phyloP scores from a whole-genome alignment of 1,140 invertebrate species.

The Colletes latitarsis region DNA sequence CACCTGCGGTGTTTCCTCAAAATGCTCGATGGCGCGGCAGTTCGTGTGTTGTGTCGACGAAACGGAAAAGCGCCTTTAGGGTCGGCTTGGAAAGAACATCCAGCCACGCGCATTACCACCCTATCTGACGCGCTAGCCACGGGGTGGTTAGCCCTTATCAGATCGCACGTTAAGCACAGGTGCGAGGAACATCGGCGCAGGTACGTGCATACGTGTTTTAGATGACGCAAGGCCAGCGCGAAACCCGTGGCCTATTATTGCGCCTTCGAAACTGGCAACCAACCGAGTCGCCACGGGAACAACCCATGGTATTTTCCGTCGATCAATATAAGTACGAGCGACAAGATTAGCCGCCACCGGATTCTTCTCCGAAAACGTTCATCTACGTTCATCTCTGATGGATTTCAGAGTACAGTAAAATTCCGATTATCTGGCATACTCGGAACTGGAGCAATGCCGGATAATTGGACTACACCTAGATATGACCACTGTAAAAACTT shows the following conservation, averaged over 20 bases:
- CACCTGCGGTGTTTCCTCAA: not conserved
- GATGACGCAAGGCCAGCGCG: not conserved
- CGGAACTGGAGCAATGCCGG: too few species aligned
- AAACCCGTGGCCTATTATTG: constrained; percentile 15
- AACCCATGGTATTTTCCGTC: constrained; percentile 22
- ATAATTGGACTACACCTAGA: too few species aligned
- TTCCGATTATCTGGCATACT: too few species aligned
- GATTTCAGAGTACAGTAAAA: not conserved
- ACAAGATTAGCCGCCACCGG: constrained; percentile 18
- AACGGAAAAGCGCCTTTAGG: constrained; percentile 76
- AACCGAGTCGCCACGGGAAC: constrained; percentile 7
- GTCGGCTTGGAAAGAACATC: constrained; percentile 73
- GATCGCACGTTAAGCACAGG: constrained; percentile 74
- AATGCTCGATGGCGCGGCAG: constrained; percentile 23
- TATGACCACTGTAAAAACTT: too few species aligned
- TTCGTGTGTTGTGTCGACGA: constrained; percentile 67
- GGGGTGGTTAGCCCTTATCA: constrained; percentile 74
- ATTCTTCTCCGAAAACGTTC: not conserved
- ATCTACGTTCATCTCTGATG: not conserved
- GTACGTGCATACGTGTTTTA: not conserved
- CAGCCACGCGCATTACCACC: constrained; percentile 71
- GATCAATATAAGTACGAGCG: constrained; percentile 26
- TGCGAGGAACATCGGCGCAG: constrained; percentile 59
- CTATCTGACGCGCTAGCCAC: constrained; percentile 58
- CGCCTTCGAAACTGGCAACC: not conserved